Conservation (phyloP, 1,140 invertebrate genomes). For the Drosophila dunni region DNA sequence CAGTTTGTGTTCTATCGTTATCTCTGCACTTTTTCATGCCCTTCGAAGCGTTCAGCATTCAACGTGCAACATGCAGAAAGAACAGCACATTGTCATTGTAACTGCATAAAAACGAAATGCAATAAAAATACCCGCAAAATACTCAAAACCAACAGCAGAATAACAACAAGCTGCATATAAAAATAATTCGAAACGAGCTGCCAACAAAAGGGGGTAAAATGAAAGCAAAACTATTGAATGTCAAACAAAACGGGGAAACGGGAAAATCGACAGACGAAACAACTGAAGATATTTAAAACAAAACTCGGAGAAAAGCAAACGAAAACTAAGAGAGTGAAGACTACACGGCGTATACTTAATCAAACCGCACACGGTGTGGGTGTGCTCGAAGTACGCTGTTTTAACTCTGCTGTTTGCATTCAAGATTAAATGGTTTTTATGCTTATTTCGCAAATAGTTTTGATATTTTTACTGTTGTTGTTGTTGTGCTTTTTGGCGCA, state of each 20-base stretch:
- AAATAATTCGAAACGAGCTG: conserved; percentile 76
- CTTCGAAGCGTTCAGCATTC: conserved; percentile 48
- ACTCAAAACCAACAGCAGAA: conserved; percentile 50
- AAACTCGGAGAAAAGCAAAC: background rate
- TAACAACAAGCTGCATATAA: conserved; percentile 58
- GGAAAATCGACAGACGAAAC: conserved; percentile 45
- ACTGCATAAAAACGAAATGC: conserved; percentile 79
- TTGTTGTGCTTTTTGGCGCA: background rate
- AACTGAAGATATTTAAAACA: background rate
- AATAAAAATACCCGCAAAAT: conserved; percentile 78
- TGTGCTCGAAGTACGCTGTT: conserved; percentile 23
- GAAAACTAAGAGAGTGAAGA: conserved; percentile 18
- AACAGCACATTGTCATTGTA: conserved; percentile 70
- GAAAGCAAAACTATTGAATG: conserved; percentile 80
- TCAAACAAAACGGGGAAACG: conserved; percentile 75
- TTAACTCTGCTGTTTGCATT: conserved; percentile 44
- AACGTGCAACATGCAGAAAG: conserved; percentile 12
- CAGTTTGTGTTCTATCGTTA: conserved; percentile 45
- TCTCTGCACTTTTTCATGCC: conserved; percentile 61
- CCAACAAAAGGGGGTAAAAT: conserved; percentile 34
- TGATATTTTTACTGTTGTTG: conserved; percentile 38
- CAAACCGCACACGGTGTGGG: conserved; percentile 62
- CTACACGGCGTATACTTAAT: conserved; percentile 73
- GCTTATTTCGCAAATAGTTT: conserved; percentile 72
- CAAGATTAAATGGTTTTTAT: conserved; percentile 78